A percentile compares a stretch with the other conserved stretches of the same genome.
Conservation (phyloP, 2,888 invertebrate genomes). For the Prenolepis imparis region DNA sequence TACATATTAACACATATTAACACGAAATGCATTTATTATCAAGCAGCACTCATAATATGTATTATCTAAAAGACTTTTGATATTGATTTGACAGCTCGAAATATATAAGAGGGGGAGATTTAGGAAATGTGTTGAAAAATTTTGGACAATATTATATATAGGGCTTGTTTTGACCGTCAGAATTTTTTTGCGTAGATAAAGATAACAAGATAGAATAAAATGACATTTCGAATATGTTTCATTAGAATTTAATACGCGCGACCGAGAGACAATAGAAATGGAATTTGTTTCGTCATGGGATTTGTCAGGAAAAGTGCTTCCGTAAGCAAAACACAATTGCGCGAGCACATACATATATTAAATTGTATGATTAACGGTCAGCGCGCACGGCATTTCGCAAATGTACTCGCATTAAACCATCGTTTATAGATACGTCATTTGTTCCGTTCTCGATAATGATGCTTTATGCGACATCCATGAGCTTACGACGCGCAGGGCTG, state of each 20-base stretch:
- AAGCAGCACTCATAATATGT: background rate
- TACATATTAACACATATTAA: background rate
- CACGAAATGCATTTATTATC: background rate
- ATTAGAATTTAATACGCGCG: background rate
- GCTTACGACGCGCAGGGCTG: slow-evolving; percentile 11
- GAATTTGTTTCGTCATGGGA: background rate
- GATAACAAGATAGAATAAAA: no score
- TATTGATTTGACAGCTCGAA: background rate
- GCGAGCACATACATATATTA: slow-evolving; percentile 56
- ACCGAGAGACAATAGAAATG: background rate
- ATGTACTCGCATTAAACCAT: slow-evolving; percentile 62
- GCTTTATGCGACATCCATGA: slow-evolving; percentile 54
- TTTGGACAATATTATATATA: no score
- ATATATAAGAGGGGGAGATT: background rate
- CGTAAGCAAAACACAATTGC: slow-evolving; percentile 55
- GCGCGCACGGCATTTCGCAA: slow-evolving; percentile 55
- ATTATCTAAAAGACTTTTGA: background rate
- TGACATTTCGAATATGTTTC: background rate
- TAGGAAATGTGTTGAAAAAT: background rate
- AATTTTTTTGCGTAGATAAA: background rate
- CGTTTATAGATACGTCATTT: slow-evolving; percentile 69
- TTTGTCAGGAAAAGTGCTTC: background rate
- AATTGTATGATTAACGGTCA: slow-evolving; percentile 66
- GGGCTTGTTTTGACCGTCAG: background rate
- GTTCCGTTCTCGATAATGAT: slow-evolving; percentile 60